These are phyloP conservation scores for Sarcophaga peregrina DNA, from an alignment of 1,140 invertebrate genomes.

Conservation along the genomic window DNA sequence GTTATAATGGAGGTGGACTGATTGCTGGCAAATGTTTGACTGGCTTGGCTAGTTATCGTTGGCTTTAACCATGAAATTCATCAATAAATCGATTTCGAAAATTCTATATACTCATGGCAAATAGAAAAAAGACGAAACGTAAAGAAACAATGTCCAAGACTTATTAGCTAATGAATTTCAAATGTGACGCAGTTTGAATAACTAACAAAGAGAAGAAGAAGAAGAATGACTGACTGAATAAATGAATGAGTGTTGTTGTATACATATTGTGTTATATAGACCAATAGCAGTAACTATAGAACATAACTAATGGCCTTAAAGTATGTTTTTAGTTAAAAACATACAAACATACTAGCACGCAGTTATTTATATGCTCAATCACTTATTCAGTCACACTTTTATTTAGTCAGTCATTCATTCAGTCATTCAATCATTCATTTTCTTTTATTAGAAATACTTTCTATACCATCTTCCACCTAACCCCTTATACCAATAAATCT, in stretches of 20 bases:
- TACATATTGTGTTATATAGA: too few relatives aligned
- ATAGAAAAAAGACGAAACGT: too few relatives aligned
- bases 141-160: too few relatives aligned
- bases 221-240: background rate
- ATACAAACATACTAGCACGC: too few relatives aligned
- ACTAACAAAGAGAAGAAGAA: background rate
- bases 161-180: background rate
- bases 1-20: too few relatives aligned
- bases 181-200: slow-evolving; percentile 3
- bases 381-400: background rate
- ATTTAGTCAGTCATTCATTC: background rate
- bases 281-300: too few relatives aligned
- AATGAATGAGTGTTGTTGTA: too few relatives aligned
- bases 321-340: too few relatives aligned
- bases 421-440: background rate
- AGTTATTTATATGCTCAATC: background rate
- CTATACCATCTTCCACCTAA: background rate
- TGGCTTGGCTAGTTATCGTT: background rate
- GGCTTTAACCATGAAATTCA: slow-evolving; percentile 20
- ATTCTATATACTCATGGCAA: background rate
- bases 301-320: too few relatives aligned
- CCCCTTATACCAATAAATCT: slow-evolving; percentile 17
- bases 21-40: too few relatives aligned
- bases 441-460: background rate
- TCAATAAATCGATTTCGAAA: slow-evolving; percentile 20